Conservation (phyloP, 2,888 invertebrate genomes). For the Hypolimnas misippus region DNA sequence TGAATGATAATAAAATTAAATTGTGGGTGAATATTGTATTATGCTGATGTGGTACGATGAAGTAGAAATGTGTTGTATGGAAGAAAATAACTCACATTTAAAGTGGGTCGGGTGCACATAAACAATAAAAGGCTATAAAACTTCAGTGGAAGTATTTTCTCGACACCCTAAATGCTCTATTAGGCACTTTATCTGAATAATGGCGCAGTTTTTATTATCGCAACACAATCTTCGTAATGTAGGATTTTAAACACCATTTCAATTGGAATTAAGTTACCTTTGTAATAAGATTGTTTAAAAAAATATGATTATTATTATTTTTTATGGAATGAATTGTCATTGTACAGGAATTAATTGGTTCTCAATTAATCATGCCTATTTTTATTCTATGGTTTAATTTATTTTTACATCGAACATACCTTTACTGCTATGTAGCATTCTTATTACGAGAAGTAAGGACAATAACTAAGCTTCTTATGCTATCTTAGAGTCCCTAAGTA, state of each 20-base stretch:
- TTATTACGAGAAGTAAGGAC: no score
- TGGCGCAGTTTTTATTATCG: constrained; percentile 36
- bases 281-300: no score
- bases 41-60: constrained; percentile 10
- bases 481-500: no score
- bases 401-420: no score
- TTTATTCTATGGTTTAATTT: no score
- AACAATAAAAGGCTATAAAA: constrained; percentile 76
- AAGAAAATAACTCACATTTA: constrained; percentile 76
- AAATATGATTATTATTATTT: no score
- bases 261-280: neutral
- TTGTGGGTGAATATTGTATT: neutral
- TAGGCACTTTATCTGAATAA: constrained; percentile 43
- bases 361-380: no score
- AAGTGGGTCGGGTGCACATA: constrained; percentile 66
- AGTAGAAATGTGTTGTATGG: constrained; percentile 51
- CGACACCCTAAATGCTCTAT: constrained; percentile 42
- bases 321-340: no score
- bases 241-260: constrained; percentile 22
- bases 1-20: no score
- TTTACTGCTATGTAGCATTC: no score
- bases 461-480: no score
- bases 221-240: constrained; percentile 16
- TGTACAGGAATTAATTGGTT: no score
- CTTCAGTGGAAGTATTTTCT: constrained; percentile 49